These are phyloP conservation scores for Smutsia temminckii DNA, from an alignment of 2,797 vertebrate species.

Conservation along the genomic window DNA sequence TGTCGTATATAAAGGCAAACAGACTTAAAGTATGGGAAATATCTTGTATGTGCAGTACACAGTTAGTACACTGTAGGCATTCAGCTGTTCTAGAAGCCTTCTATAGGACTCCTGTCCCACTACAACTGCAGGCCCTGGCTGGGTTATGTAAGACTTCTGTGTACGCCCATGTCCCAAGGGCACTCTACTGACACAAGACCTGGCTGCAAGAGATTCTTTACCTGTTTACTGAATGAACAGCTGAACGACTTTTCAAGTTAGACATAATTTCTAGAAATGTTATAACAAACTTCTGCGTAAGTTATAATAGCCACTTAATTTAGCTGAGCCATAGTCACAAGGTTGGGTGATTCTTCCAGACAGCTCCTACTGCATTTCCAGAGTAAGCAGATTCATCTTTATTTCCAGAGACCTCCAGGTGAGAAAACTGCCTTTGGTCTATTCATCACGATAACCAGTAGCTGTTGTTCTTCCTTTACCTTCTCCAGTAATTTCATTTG, in stretches of 20 bases:
- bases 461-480: background rate
- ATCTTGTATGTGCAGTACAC: background rate
- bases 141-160: background rate
- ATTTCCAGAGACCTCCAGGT: background rate
- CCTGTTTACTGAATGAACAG: background rate
- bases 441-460: background rate
- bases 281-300: background rate
- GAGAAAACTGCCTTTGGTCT: background rate
- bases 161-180: background rate
- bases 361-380: background rate
- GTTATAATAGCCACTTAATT: conserved; percentile 1
- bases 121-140: background rate
- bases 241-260: conserved; percentile 29
- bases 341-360: background rate
- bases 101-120: background rate
- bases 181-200: background rate
- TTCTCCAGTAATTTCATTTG: conserved; percentile 25
- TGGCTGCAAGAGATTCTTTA: background rate
- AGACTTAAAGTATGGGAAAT: conserved; percentile 24
- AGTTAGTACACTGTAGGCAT: conserved; percentile 19
- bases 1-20: conserved; percentile 34
- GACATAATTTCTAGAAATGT: conserved; percentile 42
- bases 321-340: background rate
- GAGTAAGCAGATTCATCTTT: background rate
- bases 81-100: background rate